Evolutionary conservation across 2,888 invertebrate species (phyloP).

Genomic region (Torymus auratus): DNA sequence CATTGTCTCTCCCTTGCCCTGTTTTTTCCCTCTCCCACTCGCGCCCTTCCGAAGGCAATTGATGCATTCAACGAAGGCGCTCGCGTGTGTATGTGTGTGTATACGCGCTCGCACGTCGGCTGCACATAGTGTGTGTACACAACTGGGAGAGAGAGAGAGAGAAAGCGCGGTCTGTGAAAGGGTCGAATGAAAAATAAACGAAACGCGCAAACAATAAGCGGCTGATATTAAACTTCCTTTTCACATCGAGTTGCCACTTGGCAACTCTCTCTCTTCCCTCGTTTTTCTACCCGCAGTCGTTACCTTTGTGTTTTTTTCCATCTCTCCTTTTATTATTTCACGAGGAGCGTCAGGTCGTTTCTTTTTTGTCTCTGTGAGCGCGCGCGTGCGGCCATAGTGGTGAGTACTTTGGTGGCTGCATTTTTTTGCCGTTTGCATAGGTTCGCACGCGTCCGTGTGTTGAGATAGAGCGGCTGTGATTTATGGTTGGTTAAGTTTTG

Average conservation of each 20-base stretch:
- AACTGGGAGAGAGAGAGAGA: slow-evolving; percentile 7
- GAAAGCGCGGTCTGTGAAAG: background rate
- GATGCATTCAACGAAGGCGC: slow-evolving; percentile 49
- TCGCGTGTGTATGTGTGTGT: slow-evolving; percentile 9
- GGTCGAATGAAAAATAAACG: slow-evolving; percentile 50
- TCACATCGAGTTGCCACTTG: slow-evolving; percentile 31
- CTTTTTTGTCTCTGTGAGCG: too few relatives aligned
- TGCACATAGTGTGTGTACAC: too few relatives aligned
- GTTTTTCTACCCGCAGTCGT: background rate
- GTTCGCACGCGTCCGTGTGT: too few relatives aligned
- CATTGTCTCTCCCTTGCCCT: background rate
- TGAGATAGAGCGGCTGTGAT: too few relatives aligned
- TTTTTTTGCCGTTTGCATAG: background rate
- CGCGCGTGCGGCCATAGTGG: too few relatives aligned
- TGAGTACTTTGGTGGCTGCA: background rate
- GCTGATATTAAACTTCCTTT: slow-evolving; percentile 50
- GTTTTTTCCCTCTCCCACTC: background rate
- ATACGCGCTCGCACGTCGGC: background rate
- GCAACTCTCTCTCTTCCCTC: slow-evolving; percentile 19
- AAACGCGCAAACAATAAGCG: slow-evolving; percentile 47
- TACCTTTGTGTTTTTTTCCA: background rate
- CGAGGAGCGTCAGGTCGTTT: too few relatives aligned
- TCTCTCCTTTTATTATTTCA: slow-evolving; percentile 17
- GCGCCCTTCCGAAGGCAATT: slow-evolving; percentile 36
- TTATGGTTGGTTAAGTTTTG: too few relatives aligned